These are phyloP conservation scores for Austrofundulus limnaeus DNA, from an alignment of 2,113 vertebrate species.

Conservation along the genomic window DNA sequence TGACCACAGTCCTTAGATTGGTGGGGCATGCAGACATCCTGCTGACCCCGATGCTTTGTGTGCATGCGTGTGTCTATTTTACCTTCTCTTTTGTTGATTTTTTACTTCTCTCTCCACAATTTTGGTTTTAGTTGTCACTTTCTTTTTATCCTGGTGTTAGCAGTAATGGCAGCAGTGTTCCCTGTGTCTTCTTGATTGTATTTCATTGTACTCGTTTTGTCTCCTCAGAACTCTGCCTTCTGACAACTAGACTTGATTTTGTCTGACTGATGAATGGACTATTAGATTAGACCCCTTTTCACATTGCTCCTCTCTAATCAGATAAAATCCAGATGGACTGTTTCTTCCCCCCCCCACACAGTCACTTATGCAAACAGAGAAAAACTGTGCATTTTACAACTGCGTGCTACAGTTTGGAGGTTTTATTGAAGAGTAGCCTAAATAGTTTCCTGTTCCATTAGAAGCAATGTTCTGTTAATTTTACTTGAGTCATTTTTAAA, in stretches of 20 bases:
- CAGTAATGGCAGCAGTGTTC: not conserved
- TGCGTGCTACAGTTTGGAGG: not conserved
- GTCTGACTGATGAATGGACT: slow-evolving; percentile 48
- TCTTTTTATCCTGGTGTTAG: slow-evolving; percentile 1
- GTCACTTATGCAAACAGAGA: slow-evolving; percentile 7
- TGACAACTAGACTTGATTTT: slow-evolving; percentile 38
- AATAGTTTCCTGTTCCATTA: too few relatives aligned
- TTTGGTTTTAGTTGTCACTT: slow-evolving; percentile 31
- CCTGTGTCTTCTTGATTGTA: slow-evolving; percentile 1
- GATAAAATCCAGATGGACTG: slow-evolving; percentile 39
- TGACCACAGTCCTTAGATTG: slow-evolving; percentile 41
- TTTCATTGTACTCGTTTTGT: not conserved
- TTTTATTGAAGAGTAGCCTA: too few relatives aligned
- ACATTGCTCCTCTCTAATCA: slow-evolving; percentile 27
- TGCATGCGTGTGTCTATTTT: slow-evolving; percentile 8
- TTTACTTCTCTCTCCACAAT: slow-evolving; percentile 41
- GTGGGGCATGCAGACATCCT: slow-evolving; percentile 28
- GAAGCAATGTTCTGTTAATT: too few relatives aligned
- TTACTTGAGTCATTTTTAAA: too few relatives aligned
- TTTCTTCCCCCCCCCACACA: not conserved
- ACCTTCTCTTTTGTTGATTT: slow-evolving; percentile 32
- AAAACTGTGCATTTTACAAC: not conserved
- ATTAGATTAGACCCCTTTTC: slow-evolving; percentile 52
- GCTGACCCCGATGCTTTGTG: slow-evolving; percentile 10
- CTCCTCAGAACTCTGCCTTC: slow-evolving; percentile 17